Conservation (phyloP, 2,888 invertebrate species). For the Orthosia cruda region DNA sequence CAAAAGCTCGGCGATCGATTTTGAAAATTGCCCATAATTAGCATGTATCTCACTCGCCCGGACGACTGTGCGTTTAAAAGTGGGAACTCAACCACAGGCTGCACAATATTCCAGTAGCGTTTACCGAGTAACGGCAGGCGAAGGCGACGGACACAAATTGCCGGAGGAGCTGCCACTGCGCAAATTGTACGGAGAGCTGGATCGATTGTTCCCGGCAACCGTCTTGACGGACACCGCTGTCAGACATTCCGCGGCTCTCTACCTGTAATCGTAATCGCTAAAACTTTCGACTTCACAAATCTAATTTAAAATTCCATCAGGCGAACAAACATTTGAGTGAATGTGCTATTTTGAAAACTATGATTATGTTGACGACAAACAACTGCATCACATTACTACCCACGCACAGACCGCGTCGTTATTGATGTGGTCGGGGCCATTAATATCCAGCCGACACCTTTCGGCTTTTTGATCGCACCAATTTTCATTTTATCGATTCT, state of each 20-base stretch:
- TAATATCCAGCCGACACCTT: conserved; percentile 73
- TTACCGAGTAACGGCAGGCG: conserved; percentile 89
- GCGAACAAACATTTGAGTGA: conserved; percentile 59
- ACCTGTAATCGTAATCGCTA: conserved; percentile 44
- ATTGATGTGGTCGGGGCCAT: conserved; percentile 73
- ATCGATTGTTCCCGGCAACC: conserved; percentile 84
- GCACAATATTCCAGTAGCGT: conserved; percentile 91
- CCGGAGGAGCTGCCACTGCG: conserved; percentile 88
- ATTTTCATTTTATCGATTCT: conserved; percentile 67
- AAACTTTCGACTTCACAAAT: conserved; percentile 47
- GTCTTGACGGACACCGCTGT: conserved; percentile 63
- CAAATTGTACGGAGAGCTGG: conserved; percentile 85
- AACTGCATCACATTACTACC: conserved; percentile 66
- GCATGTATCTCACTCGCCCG: conserved; percentile 89
- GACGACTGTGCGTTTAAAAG: conserved; percentile 88
- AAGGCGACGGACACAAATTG: conserved; percentile 90
- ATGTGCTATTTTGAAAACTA: conserved; percentile 51
- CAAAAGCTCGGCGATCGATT: conserved; percentile 90
- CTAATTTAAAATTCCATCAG: conserved; percentile 46
- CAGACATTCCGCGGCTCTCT: conserved; percentile 42
- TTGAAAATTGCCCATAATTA: conserved; percentile 92
- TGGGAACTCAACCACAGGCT: conserved; percentile 88
- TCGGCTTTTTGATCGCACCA: conserved; percentile 67
- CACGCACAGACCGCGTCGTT: conserved; percentile 66
- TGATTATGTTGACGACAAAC: conserved; percentile 67